These are phyloP conservation scores for Acanthurus leucopareius DNA, from an alignment of 2,797 vertebrate genomes.

Conservation along the genomic window DNA sequence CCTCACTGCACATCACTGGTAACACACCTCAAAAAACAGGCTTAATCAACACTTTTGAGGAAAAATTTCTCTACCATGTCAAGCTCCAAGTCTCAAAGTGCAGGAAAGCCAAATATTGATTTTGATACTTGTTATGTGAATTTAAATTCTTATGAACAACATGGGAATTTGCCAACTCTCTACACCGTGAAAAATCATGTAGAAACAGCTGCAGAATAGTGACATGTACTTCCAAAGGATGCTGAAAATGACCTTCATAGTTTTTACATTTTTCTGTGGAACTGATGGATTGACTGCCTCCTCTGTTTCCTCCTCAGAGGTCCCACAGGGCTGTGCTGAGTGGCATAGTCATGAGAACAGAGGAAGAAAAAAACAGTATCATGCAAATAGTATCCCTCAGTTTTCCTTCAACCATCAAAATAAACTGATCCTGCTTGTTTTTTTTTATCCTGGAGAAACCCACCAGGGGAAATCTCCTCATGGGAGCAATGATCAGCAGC, in stretches of 20 bases:
- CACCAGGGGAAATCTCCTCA: conserved; percentile 85
- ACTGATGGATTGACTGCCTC: not conserved
- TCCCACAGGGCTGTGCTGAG: conserved; percentile 8
- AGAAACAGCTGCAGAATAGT: not conserved
- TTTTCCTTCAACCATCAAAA: not conserved
- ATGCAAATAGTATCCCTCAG: accelerated
- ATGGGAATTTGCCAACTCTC: not conserved
- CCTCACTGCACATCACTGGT: too few species aligned
- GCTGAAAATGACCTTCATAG: not conserved
- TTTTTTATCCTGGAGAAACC: conserved; percentile 86
- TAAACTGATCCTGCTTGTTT: conserved; percentile 7
- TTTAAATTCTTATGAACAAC: not conserved
- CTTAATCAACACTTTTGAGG: too few species aligned
- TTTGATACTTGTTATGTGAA: not conserved
- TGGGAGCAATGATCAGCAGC: conserved; percentile 81
- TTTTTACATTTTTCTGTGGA: not conserved
- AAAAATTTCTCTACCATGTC: conserved; percentile 50
- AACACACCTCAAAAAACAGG: too few species aligned
- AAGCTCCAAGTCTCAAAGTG: conserved; percentile 74
- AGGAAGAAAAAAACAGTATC: not conserved
- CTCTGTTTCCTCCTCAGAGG: not conserved
- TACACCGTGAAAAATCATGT: not conserved
- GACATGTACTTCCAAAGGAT: not conserved
- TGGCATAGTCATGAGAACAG: conserved; percentile 20
- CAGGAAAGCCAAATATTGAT: conserved; percentile 24